A percentile compares a stretch with the other conserved stretches of the same genome.
Evolutionary conservation across 2,797 vertebrate species (phyloP).

Genomic region (Scleropages formosus): DNA sequence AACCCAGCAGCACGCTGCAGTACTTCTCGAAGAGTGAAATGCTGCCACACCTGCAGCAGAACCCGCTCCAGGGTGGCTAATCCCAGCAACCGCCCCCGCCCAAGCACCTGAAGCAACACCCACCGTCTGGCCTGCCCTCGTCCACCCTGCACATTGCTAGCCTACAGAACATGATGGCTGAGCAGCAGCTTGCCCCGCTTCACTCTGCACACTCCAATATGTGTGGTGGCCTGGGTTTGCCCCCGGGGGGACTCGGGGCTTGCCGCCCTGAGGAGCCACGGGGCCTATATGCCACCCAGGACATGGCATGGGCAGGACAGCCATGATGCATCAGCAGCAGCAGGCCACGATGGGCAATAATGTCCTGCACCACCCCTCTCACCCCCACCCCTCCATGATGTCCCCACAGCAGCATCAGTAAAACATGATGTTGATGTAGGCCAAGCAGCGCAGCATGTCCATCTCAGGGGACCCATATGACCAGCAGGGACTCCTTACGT

Average conservation of each 20-base stretch:
- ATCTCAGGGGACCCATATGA: slow-evolving; percentile 87
- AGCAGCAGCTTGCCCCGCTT: slow-evolving; percentile 75
- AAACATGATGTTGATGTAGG: slow-evolving; percentile 96
- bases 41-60: slow-evolving; percentile 64
- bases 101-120: slow-evolving; percentile 90
- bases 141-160: slow-evolving; percentile 84
- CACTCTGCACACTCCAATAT: slow-evolving; percentile 67
- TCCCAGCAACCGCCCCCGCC: slow-evolving; percentile 68
- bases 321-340: slow-evolving; percentile 73
- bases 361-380: slow-evolving; percentile 70
- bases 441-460: slow-evolving; percentile 85
- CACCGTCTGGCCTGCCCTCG: slow-evolving; percentile 71
- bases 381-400: slow-evolving; percentile 77
- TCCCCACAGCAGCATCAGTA: slow-evolving; percentile 80
- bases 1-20: slow-evolving; percentile 97
- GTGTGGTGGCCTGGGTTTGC: slow-evolving; percentile 74
- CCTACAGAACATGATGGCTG: slow-evolving; percentile 98
- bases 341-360: slow-evolving; percentile 84
- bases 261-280: slow-evolving; percentile 64
- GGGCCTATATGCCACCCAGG: slow-evolving; percentile 84
- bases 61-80: slow-evolving; percentile 65
- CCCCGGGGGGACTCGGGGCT: slow-evolving; percentile 61
- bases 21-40: slow-evolving; percentile 91
- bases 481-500: slow-evolving; percentile 82
- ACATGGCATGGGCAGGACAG: slow-evolving; percentile 94